Evolutionary conservation across 2,113 vertebrate genomes (phyloP).

Genomic region (Rhombomys opimus): DNA sequence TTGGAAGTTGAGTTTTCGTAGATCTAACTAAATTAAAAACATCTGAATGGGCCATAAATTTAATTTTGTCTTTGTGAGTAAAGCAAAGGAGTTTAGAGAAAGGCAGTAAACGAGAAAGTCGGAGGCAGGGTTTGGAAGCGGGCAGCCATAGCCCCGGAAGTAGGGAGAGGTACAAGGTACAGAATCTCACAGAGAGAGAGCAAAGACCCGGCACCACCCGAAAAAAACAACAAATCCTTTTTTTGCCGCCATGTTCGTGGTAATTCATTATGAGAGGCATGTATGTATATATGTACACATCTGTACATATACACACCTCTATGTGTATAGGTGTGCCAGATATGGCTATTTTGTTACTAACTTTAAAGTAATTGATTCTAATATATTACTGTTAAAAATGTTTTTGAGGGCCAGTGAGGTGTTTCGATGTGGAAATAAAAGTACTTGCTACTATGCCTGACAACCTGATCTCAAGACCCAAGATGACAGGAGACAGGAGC

Average conservation of each 20-base stretch:
- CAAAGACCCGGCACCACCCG: background rate
- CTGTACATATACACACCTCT: background rate
- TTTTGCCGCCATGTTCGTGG: background rate
- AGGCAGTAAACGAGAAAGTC: background rate
- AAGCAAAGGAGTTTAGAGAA: background rate
- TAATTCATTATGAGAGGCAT: background rate
- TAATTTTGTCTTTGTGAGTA: background rate
- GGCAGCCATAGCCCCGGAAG: background rate
- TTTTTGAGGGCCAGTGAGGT: background rate
- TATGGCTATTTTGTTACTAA: background rate
- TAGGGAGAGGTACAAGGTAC: background rate
- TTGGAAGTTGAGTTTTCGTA: background rate
- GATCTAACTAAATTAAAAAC: background rate
- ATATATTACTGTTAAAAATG: background rate
- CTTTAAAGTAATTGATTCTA: background rate
- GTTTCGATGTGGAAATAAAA: background rate
- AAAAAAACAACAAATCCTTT: background rate
- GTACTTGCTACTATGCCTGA: background rate
- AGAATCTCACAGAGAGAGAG: rapidly evolving
- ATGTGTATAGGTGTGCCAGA: background rate
- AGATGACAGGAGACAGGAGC: background rate
- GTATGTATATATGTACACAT: too few species aligned
- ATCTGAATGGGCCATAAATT: background rate
- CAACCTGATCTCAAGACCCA: background rate
- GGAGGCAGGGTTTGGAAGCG: background rate